These are phyloP conservation scores for Drosophila equinoxialis DNA, from an alignment of 1,140 invertebrate species.

Conservation along the genomic window DNA sequence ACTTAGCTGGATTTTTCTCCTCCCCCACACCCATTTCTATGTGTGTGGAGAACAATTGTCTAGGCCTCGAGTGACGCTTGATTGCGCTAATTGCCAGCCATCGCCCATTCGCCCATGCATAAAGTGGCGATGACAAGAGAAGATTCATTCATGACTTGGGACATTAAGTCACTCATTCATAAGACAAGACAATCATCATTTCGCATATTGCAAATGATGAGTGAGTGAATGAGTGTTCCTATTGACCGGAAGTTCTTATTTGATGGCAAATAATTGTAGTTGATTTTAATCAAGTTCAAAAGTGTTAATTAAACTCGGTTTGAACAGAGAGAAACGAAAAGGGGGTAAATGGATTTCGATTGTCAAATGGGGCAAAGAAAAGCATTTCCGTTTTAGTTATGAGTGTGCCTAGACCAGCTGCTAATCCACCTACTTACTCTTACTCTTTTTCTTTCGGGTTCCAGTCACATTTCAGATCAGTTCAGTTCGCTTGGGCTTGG, in stretches of 20 bases:
- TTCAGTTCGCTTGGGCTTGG: slow-evolving; percentile 35
- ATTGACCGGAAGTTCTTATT: slow-evolving; percentile 57
- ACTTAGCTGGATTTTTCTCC: slow-evolving; percentile 68
- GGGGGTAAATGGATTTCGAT: slow-evolving; percentile 33
- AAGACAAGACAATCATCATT: slow-evolving; percentile 29
- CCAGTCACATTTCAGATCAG: background rate
- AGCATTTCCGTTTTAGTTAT: slow-evolving; percentile 54
- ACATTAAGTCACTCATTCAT: slow-evolving; percentile 56
- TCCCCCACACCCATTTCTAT: slow-evolving; percentile 4
- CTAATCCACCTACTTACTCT: background rate
- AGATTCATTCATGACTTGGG: slow-evolving; percentile 43
- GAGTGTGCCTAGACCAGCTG: background rate
- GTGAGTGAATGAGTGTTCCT: slow-evolving; percentile 10
- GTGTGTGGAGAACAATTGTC: background rate
- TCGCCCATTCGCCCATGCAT: slow-evolving; percentile 24
- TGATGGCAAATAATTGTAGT: slow-evolving; percentile 51
- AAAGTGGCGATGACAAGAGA: slow-evolving; percentile 32
- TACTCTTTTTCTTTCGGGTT: background rate
- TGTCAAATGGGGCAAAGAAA: slow-evolving; percentile 33
- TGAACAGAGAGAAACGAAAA: background rate
- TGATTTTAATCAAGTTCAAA: slow-evolving; percentile 62
- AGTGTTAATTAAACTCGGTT: slow-evolving; percentile 71
- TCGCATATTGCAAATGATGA: background rate
- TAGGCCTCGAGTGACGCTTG: slow-evolving; percentile 35
- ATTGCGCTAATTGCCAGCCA: slow-evolving; percentile 74